Percentiles rank a stretch among this genome's conserved stretches.
phyloP scores from a whole-genome alignment of 2,797 vertebrate species.

The Phylloscopus collybita region DNA sequence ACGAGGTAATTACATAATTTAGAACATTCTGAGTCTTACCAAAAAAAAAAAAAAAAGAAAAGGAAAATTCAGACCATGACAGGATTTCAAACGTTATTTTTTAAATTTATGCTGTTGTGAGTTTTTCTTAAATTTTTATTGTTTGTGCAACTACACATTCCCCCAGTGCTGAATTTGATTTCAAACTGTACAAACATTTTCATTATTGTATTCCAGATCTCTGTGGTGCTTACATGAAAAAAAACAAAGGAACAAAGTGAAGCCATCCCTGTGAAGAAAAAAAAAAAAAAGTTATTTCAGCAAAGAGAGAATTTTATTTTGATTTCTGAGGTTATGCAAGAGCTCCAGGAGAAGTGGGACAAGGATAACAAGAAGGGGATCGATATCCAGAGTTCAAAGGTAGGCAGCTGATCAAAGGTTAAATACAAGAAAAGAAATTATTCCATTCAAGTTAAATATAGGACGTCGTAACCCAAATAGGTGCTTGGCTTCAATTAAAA shows the following conservation, averaged over 20 bases:
- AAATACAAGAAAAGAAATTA: conserved; percentile 56
- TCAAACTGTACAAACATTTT: not conserved
- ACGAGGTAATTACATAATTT: not conserved
- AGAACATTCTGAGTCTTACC: not conserved
- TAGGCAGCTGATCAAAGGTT: conserved; percentile 65
- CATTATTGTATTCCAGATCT: not conserved
- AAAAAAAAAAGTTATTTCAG: not conserved
- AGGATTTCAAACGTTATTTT: not conserved
- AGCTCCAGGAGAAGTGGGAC: conserved; percentile 9
- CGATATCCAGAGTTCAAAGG: conserved; percentile 44
- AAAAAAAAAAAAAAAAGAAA: not conserved
- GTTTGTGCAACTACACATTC: not conserved
- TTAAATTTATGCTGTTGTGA: not conserved
- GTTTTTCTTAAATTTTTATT: not conserved
- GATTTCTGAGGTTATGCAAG: not conserved
- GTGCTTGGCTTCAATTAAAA: conserved; percentile 62
- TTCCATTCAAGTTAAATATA: conserved; percentile 53
- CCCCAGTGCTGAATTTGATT: not conserved
- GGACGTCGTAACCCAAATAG: conserved; percentile 54
- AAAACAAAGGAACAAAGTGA: not conserved
- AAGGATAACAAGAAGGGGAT: not conserved
- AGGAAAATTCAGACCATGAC: not conserved
- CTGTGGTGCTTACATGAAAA: not conserved
- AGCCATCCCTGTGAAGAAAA: not conserved
- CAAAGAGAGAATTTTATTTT: not conserved